phyloP scores from a whole-genome alignment of 2,888 invertebrate genomes.

The Tenodera sinensis region DNA sequence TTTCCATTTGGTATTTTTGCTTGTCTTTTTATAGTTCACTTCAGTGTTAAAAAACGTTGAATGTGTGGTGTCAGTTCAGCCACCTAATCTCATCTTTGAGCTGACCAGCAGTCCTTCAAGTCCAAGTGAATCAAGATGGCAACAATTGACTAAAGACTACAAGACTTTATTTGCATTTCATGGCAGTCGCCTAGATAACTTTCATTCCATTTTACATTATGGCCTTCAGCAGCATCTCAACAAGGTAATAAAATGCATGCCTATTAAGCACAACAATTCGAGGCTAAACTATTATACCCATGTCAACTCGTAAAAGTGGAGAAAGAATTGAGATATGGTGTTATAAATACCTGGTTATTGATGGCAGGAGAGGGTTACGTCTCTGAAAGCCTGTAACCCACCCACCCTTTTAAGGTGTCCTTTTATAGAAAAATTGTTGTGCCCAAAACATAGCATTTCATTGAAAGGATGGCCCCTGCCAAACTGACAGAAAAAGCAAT shows the following conservation, averaged over 20 bases:
- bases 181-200: constrained; percentile 76
- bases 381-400: no score
- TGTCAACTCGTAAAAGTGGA: no score
- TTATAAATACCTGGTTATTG: no score
- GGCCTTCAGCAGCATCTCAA: constrained; percentile 71
- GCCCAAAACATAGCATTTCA: no score
- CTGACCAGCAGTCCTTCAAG: constrained; percentile 55
- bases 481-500: no score
- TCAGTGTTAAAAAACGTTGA: constrained; percentile 52
- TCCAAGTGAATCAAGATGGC: constrained; percentile 57
- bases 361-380: no score
- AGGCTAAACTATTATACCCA: no score
- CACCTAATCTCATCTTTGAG: constrained; percentile 68
- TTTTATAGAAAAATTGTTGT: no score
- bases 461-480: no score
- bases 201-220: constrained; percentile 74
- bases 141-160: constrained; percentile 52
- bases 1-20: not conserved
- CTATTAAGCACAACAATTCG: no score
- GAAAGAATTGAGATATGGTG: no score
- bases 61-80: constrained; percentile 44
- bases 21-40: constrained; percentile 42
- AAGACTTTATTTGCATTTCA: constrained; percentile 69
- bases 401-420: no score
- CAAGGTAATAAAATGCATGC: constrained; percentile 49